Base-by-base conservation (phyloP, 92 coral and sea anemone genomes). In the Parazoanthus atlanticus region DNA sequence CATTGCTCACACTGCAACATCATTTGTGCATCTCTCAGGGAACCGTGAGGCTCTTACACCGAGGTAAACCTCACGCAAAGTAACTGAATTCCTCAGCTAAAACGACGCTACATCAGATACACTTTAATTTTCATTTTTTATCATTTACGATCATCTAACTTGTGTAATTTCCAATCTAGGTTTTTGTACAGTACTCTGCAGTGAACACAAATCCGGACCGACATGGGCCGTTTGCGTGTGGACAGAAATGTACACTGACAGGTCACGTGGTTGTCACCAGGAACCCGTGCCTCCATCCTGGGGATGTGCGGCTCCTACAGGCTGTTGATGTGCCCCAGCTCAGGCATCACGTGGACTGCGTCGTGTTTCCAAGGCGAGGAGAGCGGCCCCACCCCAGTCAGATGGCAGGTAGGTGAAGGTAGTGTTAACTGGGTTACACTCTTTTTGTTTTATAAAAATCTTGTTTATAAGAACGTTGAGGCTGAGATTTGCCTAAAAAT, bases 251-350 rank as follows among this genome's bases (percentile, higher is more conserved):
- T 49, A 82, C 91, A 33, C 91, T 94, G 25, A 86, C 74, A 47
- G 97, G 95, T 41, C 94, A 90, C 4, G 98, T 95, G 65, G 95
- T 94, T 82, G 98, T 97, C 33, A 95, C 98, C 1, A 85, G 99
- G 56, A 97, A 97, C 83, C 99, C 99, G 8, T 97, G 99, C 58
- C 92, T 97, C 76, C 99, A 97, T 91, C 99, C 99, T 82, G 99
- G 99, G 78, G 99, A 97, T 84, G 93, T 97, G 65, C 93, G 98
- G 69, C 89, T 80, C 61, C 96, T 97, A 56, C 92, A 91, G 49
- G 99, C 99, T 25, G 96, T 97, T 73, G 86, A 89, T 71, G 92
- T 88, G 38, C 96, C 98, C 7, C 90, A 86, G 79, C 88, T 97
- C 5, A 88, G 31, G 75, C 99, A 97, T 86, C 89, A 95, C 88